Evolutionary conservation across 2,888 invertebrate genomes (phyloP).

Genomic region (Metacarcinus magister): DNA sequence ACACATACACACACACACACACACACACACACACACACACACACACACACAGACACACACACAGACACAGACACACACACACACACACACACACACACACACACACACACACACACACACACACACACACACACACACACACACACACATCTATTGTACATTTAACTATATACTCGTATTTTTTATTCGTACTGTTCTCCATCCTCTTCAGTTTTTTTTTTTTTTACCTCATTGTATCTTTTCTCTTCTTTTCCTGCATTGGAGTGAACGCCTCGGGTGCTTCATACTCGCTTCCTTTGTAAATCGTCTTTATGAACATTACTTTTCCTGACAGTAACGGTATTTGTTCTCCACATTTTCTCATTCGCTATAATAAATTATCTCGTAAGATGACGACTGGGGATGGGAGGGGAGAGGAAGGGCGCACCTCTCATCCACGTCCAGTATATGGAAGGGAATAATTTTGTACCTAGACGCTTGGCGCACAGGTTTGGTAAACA

Average conservation of each 20-base stretch:
- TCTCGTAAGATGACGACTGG: no score
- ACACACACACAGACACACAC: conserved; percentile 40
- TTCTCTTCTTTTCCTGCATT: background rate
- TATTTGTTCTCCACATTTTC: background rate
- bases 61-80: background rate
- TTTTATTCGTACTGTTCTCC: background rate
- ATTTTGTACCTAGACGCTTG: background rate
- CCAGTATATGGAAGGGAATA: background rate
- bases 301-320: background rate
- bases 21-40: background rate
- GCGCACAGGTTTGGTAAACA: background rate
- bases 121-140: conserved; percentile 35
- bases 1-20: background rate
- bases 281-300: background rate
- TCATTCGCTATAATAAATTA: background rate
- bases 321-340: background rate
- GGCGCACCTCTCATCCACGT: background rate
- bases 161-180: background rate
- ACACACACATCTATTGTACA: background rate
- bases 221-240: background rate
- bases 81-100: background rate
- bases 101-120: background rate
- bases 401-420: background rate
- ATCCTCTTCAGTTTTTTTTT: background rate
- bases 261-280: background rate